Evolutionary conservation across 2,888 invertebrate genomes (phyloP).

Genomic region (Amphipoea lucens): DNA sequence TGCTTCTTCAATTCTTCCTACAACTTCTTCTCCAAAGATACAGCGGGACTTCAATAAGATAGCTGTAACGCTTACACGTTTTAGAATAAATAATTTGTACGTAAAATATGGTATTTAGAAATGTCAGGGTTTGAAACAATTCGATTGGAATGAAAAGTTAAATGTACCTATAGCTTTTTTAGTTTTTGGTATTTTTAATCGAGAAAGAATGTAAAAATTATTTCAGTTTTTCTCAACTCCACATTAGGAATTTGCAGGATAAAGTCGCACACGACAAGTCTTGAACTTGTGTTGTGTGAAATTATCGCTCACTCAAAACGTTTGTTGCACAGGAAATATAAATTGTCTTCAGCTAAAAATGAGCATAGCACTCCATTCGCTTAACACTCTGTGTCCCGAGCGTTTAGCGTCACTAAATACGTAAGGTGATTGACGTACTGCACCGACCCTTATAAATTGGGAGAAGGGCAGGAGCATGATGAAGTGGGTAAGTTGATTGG

Average conservation of each 20-base stretch:
- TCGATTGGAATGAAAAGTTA: conserved; percentile 50
- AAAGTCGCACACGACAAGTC: neutral
- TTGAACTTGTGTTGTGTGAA: neutral
- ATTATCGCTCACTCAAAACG: neutral
- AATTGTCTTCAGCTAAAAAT: neutral
- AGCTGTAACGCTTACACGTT: conserved; percentile 72
- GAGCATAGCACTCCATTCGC: conserved; percentile 17
- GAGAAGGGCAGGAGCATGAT: conserved; percentile 22
- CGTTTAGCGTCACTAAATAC: conserved; percentile 21
- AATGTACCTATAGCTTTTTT: conserved; percentile 3
- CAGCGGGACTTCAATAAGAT: conserved; percentile 84
- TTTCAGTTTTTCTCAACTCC: neutral
- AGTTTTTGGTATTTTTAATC: neutral
- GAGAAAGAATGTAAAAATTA: neutral
- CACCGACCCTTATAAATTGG: conserved; percentile 23
- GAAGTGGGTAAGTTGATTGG: conserved; percentile 23
- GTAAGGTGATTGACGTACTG: conserved; percentile 33
- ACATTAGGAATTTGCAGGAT: neutral
- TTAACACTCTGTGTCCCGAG: neutral
- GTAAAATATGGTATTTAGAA: conserved; percentile 63
- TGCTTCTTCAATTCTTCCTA: conserved; percentile 81
- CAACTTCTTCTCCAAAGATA: conserved; percentile 82
- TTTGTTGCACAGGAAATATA: neutral
- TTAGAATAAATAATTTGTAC: conserved; percentile 51
- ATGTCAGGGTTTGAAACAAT: conserved; percentile 72